Evolutionary conservation across 2,113 vertebrate species (phyloP), one percentile per base, ranked within the genome.

Genomic region (Dipodomys stephensi): DNA sequence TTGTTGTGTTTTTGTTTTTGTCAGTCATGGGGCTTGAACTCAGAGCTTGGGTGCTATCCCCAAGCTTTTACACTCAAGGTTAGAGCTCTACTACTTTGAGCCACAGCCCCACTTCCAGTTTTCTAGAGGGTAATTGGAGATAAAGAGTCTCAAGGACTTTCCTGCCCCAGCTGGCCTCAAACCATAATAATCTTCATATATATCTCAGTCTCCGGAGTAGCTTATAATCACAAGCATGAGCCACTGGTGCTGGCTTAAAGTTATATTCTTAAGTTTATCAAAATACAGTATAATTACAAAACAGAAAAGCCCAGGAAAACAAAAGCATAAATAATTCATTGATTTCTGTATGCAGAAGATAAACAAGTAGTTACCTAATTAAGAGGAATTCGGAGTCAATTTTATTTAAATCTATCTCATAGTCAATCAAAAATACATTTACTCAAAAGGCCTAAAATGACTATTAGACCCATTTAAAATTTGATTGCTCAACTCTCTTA

Each of bases 291-390:
- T 60, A 86, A 82, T 78, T 73, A 83, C 64, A 77, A 67, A 87
- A 81, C 6, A 88, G 10, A 83, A 87, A 90, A 88, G 16, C 10
- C 76, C 20, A 84, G 22, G 18, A 81, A 85, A 90, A 68, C 27
- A 11, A 85, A 49, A 53, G 25, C 67, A 88, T 81, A 10, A 79
- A 92, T 83, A 71, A 93, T 76, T 91, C 65, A 67, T 18, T 73
- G 7, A 72, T 16, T 83, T 7, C 68, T 18, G 5, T 73, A 44
- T 46, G 35, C 23, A 89, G n/a, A 69, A 68, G 28, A 91, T 39
- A 82, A 92, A 69, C 23, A 90, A 71, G 35, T 35, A 86, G 8
- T 11, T 28, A 80, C 0, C 81, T n/a, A 7, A 27, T 4, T 72
- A 76, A 72, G 23, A 86, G 32, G 32, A 81, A 83, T 67, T 91